Percentiles rank a stretch among this genome's conserved stretches.
Evolutionary conservation across 2,797 vertebrate genomes (phyloP).

Genomic region (Brachyalestes nurse): DNA sequence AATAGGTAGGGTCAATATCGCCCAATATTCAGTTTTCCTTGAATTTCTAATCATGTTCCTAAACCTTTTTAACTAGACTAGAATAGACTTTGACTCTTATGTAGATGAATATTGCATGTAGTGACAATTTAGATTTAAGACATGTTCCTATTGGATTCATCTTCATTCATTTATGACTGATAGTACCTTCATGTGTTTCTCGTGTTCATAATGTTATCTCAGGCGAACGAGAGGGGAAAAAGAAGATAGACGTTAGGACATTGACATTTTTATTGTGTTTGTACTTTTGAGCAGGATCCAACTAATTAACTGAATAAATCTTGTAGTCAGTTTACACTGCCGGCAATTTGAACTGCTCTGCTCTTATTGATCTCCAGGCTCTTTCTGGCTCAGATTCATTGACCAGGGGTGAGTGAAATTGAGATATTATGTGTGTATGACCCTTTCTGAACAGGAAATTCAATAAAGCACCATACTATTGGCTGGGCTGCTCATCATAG

Average conservation of each 20-base stretch:
- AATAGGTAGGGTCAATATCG: too few relatives aligned
- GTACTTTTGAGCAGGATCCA: constrained; percentile 54
- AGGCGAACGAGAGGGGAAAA: constrained; percentile 43
- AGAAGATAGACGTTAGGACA: constrained; percentile 41
- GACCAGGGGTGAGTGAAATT: constrained; percentile 57
- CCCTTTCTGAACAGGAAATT: constrained; percentile 34
- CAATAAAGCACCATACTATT: constrained; percentile 20
- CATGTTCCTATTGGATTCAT: background rate
- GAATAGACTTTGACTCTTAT: background rate
- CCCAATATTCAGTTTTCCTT: background rate
- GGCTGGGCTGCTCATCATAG: background rate
- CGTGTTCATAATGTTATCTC: constrained; percentile 51
- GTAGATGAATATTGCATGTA: background rate
- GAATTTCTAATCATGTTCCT: background rate
- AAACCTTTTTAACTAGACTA: too few relatives aligned
- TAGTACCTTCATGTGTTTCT: background rate
- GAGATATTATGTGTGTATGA: constrained; percentile 48
- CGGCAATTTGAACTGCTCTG: constrained; percentile 66
- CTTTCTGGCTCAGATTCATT: constrained; percentile 66
- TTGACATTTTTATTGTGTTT: constrained; percentile 67
- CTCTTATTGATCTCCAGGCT: constrained; percentile 69
- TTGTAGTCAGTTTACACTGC: constrained; percentile 67
- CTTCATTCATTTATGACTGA: constrained; percentile 3
- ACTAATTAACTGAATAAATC: constrained; percentile 79
- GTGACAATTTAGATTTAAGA: background rate